Conservation (phyloP, 2,797 vertebrate species). For the Smutsia temminckii region DNA sequence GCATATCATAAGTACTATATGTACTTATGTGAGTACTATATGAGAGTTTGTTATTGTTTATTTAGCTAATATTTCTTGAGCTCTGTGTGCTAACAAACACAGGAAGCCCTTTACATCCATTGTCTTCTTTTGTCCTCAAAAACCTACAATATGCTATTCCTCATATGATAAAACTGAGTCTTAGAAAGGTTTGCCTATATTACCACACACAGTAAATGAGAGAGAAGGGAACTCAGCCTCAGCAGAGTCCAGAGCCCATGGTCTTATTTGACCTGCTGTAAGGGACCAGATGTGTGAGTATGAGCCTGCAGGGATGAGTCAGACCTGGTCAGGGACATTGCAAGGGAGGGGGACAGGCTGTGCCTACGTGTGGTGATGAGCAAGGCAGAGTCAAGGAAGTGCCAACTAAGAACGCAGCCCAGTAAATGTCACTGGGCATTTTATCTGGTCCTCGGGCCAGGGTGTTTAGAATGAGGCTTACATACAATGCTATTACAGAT, state of each 20-base stretch:
- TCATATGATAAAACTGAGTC: not conserved
- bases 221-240: not conserved
- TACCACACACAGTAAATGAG: not conserved
- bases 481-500: not conserved
- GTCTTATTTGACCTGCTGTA: not conserved
- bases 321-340: not conserved
- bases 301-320: not conserved
- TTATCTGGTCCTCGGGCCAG: not conserved
- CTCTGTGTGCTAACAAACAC: not conserved
- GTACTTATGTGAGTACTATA: not conserved
- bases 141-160: not conserved
- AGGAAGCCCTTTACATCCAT: not conserved
- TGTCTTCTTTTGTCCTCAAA: not conserved
- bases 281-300: not conserved
- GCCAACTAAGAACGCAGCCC: slow-evolving; percentile 28
- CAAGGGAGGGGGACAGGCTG: not conserved
- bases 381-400: not conserved
- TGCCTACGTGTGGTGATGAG: not conserved
- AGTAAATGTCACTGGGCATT: slow-evolving; percentile 61
- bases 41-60: not conserved
- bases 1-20: not conserved
- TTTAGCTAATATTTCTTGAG: not conserved
- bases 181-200: not conserved
- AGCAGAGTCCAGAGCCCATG: not conserved
- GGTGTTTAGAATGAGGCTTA: not conserved